Base-by-base conservation (phyloP, 2,797 vertebrate genomes). In the Phrynocephalus guinanensis region DNA sequence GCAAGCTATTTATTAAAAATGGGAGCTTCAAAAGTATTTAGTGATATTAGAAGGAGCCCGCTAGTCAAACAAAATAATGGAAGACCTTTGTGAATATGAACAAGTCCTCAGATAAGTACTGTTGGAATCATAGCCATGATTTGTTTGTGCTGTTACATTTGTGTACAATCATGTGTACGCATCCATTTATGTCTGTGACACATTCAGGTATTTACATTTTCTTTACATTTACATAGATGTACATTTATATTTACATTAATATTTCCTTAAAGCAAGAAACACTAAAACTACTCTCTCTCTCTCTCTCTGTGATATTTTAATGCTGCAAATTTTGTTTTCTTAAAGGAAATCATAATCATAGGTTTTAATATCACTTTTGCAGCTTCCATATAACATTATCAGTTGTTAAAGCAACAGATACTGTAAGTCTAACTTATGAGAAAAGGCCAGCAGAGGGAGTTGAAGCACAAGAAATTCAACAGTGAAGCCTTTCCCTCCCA, bases 361-460 rank as follows among this genome's bases (percentile, higher is more conserved):
- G 3, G 52, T 2, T 2, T 73, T 63, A 1, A 26, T 3, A 84
- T 87, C 66, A 56, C 11, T 63, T 44, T 73, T 73, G 79, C 48
- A 81, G 68, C 86, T 87, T 87, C 50, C 50, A n/a, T 66, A 6
- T 20, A 18, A 50, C 38, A 48, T 44, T 70, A 60, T 1, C 13
- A 68, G 75, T 16, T 20, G 22, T 15, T 72, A 60, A 66, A 33
- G 6, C 67, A 67, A 52, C 3, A n/a, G 8, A 10, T 11, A 73
- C 20, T 44, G 20, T 79, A 44, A 44, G 5, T 28, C 16, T 76
- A 56, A 52, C 6, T 72, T 28, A 38, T 3, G 1, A 0, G 0
- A 24, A 3, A 89, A 80, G 5, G 33, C 95, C 95, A 92, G 93
- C 93, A 95, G 95, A 94, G 95, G 94, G 94, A 93, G 95, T 67